Evolutionary conservation across 1,140 invertebrate genomes (phyloP).

Genomic region (Papilio helenus): DNA sequence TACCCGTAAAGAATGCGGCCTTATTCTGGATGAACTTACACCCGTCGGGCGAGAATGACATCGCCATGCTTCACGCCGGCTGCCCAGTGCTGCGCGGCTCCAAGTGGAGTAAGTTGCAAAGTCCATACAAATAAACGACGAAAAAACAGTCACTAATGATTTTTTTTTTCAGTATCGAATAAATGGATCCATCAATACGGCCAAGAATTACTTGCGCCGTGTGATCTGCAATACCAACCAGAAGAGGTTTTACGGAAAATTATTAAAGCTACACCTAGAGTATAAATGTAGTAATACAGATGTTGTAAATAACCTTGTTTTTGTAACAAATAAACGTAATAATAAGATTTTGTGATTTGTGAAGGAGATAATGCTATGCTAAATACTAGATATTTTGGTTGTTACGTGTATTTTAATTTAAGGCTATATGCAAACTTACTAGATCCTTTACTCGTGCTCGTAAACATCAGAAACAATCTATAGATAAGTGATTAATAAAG

Average conservation of each 20-base stretch:
- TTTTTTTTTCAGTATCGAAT: slow-evolving; percentile 92
- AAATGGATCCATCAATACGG: slow-evolving; percentile 99
- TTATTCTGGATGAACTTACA: slow-evolving; percentile 98
- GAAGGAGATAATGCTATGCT: too few species aligned
- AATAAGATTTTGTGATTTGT: too few species aligned
- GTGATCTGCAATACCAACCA: slow-evolving; percentile 84
- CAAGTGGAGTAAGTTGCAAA: slow-evolving; percentile 93
- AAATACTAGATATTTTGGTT: too few species aligned
- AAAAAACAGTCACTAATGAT: not conserved
- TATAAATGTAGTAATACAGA: slow-evolving; percentile 47
- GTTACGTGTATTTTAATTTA: not conserved
- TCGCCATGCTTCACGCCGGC: slow-evolving; percentile 98
- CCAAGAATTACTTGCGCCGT: slow-evolving; percentile 94
- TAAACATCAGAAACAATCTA: not conserved
- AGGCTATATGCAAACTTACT: not conserved
- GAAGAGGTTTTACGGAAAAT: slow-evolving; percentile 67
- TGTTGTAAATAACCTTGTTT: not conserved
- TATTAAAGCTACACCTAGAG: slow-evolving; percentile 54
- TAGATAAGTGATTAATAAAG: not conserved
- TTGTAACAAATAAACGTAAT: not conserved
- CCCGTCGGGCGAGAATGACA: slow-evolving; percentile 96
- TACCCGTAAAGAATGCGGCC: slow-evolving; percentile 95
- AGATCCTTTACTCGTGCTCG: not conserved
- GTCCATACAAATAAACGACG: not conserved
- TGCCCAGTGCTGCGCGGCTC: slow-evolving; percentile 98